Conservation (phyloP, 2,888 invertebrate species). For the Cryptocephalus primarius region DNA sequence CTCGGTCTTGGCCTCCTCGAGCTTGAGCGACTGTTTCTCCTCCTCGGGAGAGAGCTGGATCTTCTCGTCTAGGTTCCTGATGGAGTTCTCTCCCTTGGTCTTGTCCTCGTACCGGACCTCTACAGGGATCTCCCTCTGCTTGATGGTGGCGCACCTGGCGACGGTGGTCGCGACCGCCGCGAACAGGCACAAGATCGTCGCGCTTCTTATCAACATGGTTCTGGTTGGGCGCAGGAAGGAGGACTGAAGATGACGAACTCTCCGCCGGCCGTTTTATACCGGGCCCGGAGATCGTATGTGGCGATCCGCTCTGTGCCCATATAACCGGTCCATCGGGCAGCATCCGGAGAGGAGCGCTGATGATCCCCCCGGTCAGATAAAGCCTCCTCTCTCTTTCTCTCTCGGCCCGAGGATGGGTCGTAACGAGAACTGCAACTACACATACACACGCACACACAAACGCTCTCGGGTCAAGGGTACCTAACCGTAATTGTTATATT, state of each 20-base stretch:
- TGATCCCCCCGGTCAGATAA: no score
- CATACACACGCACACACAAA: no score
- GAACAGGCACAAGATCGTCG: constrained; percentile 15
- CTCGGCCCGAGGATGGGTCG: no score
- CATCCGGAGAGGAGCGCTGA: no score
- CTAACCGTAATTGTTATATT: neutral
- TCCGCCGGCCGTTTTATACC: constrained; percentile 31
- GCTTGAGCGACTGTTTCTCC: constrained; percentile 8
- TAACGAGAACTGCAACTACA: neutral
- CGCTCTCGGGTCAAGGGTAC: neutral
- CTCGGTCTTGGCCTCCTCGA: no score
- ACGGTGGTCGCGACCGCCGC: constrained; percentile 1
- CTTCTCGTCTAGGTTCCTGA: constrained; percentile 24
- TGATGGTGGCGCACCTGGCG: constrained; percentile 10
- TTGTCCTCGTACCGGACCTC: constrained; percentile 25
- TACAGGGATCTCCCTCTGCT: constrained; percentile 26
- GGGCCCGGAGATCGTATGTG: neutral
- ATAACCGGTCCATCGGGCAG: neutral
- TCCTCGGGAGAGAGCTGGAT: constrained; percentile 21
- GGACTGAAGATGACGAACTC: constrained; percentile 21
- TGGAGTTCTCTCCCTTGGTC: no score
- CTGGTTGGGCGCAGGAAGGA: constrained; percentile 26
- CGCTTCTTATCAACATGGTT: constrained; percentile 25
- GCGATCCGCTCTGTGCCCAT: neutral
- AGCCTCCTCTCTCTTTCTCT: no score